These are phyloP conservation scores for Fragum fragum DNA, from an alignment of 2,888 invertebrate genomes.

Conservation along the genomic window DNA sequence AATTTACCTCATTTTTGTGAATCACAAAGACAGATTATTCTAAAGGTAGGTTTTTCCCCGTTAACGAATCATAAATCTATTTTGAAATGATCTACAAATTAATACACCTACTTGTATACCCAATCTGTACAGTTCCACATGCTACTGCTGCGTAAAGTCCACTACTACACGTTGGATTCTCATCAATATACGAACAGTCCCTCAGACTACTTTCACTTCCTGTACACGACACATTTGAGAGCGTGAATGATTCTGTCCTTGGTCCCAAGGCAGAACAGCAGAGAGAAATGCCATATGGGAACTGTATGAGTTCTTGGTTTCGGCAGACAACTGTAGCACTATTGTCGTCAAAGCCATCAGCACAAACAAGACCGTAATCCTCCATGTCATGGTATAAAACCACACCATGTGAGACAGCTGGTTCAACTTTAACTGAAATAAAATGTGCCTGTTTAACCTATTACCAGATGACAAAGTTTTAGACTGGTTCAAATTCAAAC, in stretches of 20 bases:
- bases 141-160: constrained; percentile 67
- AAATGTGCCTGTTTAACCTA: no score
- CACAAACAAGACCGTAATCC: constrained; percentile 88
- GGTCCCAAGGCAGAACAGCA: constrained; percentile 70
- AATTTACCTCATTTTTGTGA: no score
- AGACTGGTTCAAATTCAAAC: no score
- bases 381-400: constrained; percentile 67
- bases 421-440: constrained; percentile 17
- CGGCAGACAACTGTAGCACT: constrained; percentile 88
- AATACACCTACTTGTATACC: constrained; percentile 45
- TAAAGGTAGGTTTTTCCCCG: no score
- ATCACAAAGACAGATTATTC: no score
- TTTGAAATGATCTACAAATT: no score
- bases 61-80: no score
- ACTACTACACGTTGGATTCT: constrained; percentile 48
- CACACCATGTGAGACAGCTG: constrained; percentile 51
- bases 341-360: constrained; percentile 91
- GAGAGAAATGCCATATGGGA: constrained; percentile 48
- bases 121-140: constrained; percentile 43
- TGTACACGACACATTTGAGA: constrained; percentile 87
- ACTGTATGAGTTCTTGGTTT: constrained; percentile 84
- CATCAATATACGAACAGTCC: constrained; percentile 49
- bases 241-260: constrained; percentile 56
- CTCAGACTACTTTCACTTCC: constrained; percentile 57
- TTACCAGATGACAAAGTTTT: no score